Conservation (phyloP, 1,140 invertebrate genomes). For the Penaeus japonicus region DNA sequence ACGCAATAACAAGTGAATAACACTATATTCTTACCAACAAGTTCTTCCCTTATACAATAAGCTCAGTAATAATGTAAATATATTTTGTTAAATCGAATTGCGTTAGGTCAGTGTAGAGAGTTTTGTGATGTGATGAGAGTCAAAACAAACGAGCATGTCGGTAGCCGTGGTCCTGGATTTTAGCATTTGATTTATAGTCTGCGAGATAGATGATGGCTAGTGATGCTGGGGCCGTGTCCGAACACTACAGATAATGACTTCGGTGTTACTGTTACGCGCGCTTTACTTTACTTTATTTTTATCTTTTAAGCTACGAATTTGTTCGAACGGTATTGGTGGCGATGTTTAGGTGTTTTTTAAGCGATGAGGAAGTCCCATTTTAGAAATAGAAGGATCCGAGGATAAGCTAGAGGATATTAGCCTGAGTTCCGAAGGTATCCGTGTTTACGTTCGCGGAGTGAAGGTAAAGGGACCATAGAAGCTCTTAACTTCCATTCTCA, state of each 20-base stretch:
- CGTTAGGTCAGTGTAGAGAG: background rate
- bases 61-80: background rate
- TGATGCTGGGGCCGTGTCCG: slow-evolving; percentile 43
- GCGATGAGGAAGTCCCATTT: background rate
- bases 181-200: slow-evolving; percentile 54
- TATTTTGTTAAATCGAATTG: background rate
- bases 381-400: background rate
- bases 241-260: slow-evolving; percentile 40
- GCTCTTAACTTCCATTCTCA: slow-evolving; percentile 53
- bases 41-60: too few relatives aligned
- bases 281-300: background rate
- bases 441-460: slow-evolving; percentile 41
- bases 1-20: too few relatives aligned
- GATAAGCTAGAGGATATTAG: background rate
- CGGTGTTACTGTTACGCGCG: slow-evolving; percentile 7
- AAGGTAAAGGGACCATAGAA: slow-evolving; percentile 50
- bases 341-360: too few relatives aligned
- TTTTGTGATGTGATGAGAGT: slow-evolving; percentile 33
- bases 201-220: slow-evolving; percentile 53
- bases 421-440: slow-evolving; percentile 33
- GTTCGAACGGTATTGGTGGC: too few relatives aligned
- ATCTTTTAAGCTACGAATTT: too few relatives aligned
- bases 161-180: slow-evolving; percentile 50
- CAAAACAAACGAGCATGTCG: slow-evolving; percentile 51
- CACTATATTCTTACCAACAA: too few relatives aligned